Base-by-base conservation (phyloP, 2,888 invertebrate genomes). In the Diogma glabrata region DNA sequence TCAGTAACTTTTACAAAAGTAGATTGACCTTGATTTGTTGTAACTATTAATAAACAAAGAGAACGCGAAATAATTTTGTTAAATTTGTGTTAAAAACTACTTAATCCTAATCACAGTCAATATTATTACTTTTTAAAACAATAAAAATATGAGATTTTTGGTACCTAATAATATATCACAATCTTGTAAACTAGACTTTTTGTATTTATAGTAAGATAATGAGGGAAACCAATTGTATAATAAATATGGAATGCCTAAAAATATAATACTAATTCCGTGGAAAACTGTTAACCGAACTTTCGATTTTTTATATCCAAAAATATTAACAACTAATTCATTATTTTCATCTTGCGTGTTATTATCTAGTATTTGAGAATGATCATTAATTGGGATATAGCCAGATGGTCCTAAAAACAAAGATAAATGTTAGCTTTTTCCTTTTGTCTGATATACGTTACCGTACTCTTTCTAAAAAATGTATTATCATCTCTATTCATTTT, bases 231-330 rank as follows among this genome's bases (percentile, higher is more conserved):
- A 78, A 56, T 71, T 71, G 54, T 75, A 66, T 53, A 75, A 64
- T 58, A 79, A 71, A 61, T 76, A 77, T 40, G 79, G 79, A 57
- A 79, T 61, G 49, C 77, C 77, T 59, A 75, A 67, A 57, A 75
- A 65, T 57, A 74, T 59, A 55, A 76, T 62, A 59, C 74, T 72
- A 57, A 75, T 57, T 36, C 70, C 59, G 62, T 78, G 74, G 64
- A 75, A 79, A 40, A 78, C 54, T 52, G 68, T 57, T 51, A 68
- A 64, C 52, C 72, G 69, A 54, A 67, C 57, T 61, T 64, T 70
- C 51, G 71, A 73, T 59, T 71, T 68, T 57, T 69, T 71, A 58
- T 73, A 77, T 53, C 78, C 78, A 57, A 69, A 71, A 57, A 77
- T 74, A 60, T 69, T 74, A 55, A 24, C 7, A 16, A 46, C 16